Base-by-base conservation (phyloP, 2,888 invertebrate genomes). In the Azorinus chamasolen region DNA sequence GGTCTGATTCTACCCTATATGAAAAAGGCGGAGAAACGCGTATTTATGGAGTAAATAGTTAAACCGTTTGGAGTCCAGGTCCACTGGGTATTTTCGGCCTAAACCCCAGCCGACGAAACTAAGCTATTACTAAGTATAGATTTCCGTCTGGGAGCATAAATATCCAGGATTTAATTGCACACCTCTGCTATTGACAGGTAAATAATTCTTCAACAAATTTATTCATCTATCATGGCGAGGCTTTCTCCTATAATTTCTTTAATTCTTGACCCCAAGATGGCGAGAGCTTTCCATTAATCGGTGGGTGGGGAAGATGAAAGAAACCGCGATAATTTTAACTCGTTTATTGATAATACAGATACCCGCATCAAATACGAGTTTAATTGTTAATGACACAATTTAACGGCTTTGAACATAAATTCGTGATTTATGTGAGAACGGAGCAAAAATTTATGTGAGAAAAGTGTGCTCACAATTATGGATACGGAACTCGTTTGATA, bases 381-480 rank as follows among this genome's bases (percentile, higher is more conserved):
- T 74, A 62, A 79, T 74, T 74, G 66, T 24, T 71, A 62, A 79
- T 79, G 70, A 79, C 71, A 79, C 71, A 74, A 79, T 63, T 66
- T 74, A 57, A 71, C 70, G 63, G 48, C 57, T 48, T 51, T 65
- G 59, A 50, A 66, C 61, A 63, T 37, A 25, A 16, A 41, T 12
- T 12, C 27, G 72, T 69, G 69, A 78, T 78, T 78, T 78, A 78
- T 78, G 69, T 22, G 51, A 55, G 20, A 54, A 51, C 48, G 43
- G 41, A 27, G 32, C 10, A 32, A 18, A 46, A 48, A 58, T 75
- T 72, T 72, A 69, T 61, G 78, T 69, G 72, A 59, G 78, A 75
- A 75, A 69, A 75, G 69, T 69, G 75, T 75, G 75, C 64, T 48
- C 25, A 37, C 54, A 16, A 24, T 24, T 50, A 50, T 8, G 22